Evolutionary conservation across 2,888 invertebrate genomes (phyloP).

Genomic region (Tachystola acroxantha): DNA sequence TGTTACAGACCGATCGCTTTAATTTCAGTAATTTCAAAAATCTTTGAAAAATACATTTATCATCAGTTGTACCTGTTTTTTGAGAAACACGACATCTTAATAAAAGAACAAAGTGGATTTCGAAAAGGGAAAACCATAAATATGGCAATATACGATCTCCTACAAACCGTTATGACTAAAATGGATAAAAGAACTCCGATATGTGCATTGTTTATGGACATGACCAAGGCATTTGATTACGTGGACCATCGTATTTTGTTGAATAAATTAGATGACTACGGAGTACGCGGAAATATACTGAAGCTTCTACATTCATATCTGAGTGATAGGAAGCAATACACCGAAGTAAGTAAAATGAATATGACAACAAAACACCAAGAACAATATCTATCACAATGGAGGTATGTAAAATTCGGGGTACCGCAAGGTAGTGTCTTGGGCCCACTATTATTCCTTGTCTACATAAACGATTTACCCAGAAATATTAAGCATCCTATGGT

Average conservation of each 20-base stretch:
- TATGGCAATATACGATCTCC: conserved; percentile 5
- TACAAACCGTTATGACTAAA: neutral
- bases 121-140: conserved; percentile 4
- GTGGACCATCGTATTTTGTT: conserved; percentile 4
- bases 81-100: conserved; percentile 3
- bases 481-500: neutral
- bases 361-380: neutral
- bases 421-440: neutral
- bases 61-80: neutral
- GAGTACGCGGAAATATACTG: neutral
- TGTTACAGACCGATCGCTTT: conserved; percentile 2
- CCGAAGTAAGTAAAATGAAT: neutral
- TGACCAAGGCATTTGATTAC: conserved; percentile 12
- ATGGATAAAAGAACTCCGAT: conserved; percentile 2
- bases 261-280: conserved; percentile 5
- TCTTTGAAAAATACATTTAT: conserved; percentile 3
- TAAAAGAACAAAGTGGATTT: conserved; percentile 7
- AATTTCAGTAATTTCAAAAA: conserved; percentile 2
- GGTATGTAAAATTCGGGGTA: neutral
- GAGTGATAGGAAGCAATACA: neutral
- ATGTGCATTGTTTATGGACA: conserved; percentile 8
- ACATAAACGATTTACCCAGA: neutral
- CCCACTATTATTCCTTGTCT: neutral
- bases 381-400: neutral
- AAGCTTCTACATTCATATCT: neutral